These are phyloP conservation scores for Leptopilina drosophilae DNA, from an alignment of 2,888 invertebrate species.

Conservation along the genomic window DNA sequence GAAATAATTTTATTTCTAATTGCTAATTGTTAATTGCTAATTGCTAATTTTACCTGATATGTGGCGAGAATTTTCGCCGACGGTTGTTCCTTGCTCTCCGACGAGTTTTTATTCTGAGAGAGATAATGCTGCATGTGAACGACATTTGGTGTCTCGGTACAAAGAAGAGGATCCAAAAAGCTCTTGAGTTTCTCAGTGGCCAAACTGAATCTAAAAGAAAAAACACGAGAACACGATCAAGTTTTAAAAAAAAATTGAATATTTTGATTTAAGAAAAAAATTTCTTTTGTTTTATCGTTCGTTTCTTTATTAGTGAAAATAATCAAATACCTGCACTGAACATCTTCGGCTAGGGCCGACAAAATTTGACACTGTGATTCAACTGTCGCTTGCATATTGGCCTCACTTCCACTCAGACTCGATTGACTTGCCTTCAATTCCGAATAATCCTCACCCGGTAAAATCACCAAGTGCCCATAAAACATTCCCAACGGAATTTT, in stretches of 20 bases:
- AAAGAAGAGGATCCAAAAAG: constrained; percentile 86
- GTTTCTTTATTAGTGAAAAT: not conserved
- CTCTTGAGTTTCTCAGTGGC: constrained; percentile 91
- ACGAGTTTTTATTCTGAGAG: constrained; percentile 77
- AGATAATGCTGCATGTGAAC: constrained; percentile 91
- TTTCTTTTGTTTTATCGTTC: no score
- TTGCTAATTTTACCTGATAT: constrained; percentile 76
- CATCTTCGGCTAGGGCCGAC: constrained; percentile 86
- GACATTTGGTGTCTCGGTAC: constrained; percentile 88
- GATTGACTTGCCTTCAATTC: constrained; percentile 69
- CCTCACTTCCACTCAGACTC: constrained; percentile 67
- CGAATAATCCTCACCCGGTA: constrained; percentile 79
- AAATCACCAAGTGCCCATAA: constrained; percentile 91
- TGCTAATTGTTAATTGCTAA: no score
- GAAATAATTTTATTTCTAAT: no score
- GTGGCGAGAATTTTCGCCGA: constrained; percentile 80
- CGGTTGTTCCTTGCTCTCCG: constrained; percentile 80
- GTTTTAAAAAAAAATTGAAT: no score
- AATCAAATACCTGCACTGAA: constrained; percentile 83
- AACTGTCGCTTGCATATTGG: constrained; percentile 71
- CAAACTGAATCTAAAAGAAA: constrained; percentile 80
- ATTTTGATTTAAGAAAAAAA: not conserved
- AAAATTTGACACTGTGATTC: constrained; percentile 83
- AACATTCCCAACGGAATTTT: constrained; percentile 95
- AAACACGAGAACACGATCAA: not conserved